phyloP scores from a whole-genome alignment of 1,140 invertebrate species.

The Fopius arisanus region DNA sequence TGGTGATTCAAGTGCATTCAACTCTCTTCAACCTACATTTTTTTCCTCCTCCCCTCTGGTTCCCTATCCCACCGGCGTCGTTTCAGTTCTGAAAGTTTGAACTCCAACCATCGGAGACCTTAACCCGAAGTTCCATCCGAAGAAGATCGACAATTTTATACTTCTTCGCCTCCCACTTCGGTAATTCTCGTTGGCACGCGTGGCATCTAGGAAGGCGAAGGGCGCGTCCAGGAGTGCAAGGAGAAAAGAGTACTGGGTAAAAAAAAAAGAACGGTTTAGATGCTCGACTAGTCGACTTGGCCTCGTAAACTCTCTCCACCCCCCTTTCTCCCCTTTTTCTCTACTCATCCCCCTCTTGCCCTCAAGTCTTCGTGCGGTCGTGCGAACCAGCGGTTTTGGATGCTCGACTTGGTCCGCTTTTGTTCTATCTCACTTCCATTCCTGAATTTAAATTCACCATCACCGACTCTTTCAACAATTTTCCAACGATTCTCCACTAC shows the following conservation, averaged over 20 bases:
- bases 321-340: no score
- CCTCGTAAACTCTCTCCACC: background rate
- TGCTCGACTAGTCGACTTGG: background rate
- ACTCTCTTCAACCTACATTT: background rate
- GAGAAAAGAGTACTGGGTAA: background rate
- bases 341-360: background rate
- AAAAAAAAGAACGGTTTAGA: background rate
- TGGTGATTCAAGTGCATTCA: background rate
- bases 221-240: background rate
- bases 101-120: background rate
- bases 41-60: background rate
- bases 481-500: background rate
- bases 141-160: slow-evolving; percentile 24
- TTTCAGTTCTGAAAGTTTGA: background rate
- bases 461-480: background rate
- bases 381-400: slow-evolving; percentile 8
- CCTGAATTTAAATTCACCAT: slow-evolving; percentile 14
- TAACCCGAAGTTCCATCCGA: background rate
- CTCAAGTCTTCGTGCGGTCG: background rate
- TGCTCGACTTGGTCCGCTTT: slow-evolving; percentile 12
- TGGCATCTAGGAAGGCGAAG: background rate
- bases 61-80: background rate
- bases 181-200: slow-evolving; percentile 13
- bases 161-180: slow-evolving; percentile 15
- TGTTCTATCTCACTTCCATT: background rate